phyloP scores from a whole-genome alignment of 2,888 invertebrate species.

The Oegoconia quadripuncta region DNA sequence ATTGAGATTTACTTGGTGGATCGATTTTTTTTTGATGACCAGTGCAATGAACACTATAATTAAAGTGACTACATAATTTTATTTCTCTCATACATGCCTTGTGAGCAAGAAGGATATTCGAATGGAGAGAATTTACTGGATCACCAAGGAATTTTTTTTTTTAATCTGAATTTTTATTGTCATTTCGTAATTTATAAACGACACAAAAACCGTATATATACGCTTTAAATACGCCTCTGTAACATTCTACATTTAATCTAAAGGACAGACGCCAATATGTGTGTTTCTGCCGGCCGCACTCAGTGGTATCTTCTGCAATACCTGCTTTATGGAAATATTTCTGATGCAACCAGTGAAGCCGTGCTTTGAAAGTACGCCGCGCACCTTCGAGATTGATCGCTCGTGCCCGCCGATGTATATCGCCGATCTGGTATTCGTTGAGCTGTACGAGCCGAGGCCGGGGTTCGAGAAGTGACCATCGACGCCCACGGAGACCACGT shows the following conservation, averaged over 20 bases:
- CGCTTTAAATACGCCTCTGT: too few species aligned
- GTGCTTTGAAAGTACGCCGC: conserved; percentile 84
- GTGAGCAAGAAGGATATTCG: too few species aligned
- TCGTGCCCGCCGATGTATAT: conserved; percentile 94
- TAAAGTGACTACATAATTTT: too few species aligned
- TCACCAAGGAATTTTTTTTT: too few species aligned
- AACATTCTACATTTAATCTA: conserved; percentile 72
- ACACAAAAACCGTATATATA: too few species aligned
- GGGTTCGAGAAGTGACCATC: conserved; percentile 88
- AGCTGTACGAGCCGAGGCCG: conserved; percentile 83
- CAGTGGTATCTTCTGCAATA: conserved; percentile 46
- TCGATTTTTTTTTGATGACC: too few species aligned
- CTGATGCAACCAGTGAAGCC: conserved; percentile 90
- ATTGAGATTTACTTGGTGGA: too few species aligned
- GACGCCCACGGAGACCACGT: conserved; percentile 92
- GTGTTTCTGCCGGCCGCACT: conserved; percentile 84
- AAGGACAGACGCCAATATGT: conserved; percentile 88
- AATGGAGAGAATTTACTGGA: too few species aligned
- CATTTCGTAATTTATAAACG: too few species aligned
- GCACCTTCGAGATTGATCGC: conserved; percentile 44
- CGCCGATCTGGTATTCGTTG: conserved; percentile 90
- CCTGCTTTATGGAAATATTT: conserved; percentile 80
- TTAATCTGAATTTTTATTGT: too few species aligned
- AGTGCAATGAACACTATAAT: too few species aligned
- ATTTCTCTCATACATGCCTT: too few species aligned